Conservation (phyloP, 1,140 invertebrate species). For the Aphelinus certus region DNA sequence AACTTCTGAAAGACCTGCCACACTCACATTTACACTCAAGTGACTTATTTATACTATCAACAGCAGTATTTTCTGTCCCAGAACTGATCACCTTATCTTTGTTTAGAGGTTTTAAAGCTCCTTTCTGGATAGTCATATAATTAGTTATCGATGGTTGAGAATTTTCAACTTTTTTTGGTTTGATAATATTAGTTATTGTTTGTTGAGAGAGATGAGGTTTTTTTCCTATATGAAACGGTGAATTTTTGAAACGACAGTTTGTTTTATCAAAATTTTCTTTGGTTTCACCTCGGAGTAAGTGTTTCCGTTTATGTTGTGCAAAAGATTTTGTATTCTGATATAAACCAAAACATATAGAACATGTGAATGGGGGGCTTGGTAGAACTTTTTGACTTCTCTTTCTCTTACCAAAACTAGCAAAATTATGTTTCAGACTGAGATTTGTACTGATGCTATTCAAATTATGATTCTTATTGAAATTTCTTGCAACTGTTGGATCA, state of each 20-base stretch:
- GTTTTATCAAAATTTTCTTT: conserved; percentile 47
- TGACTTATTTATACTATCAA: conserved; percentile 17
- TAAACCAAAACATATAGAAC: conserved; percentile 45
- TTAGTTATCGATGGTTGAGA: conserved; percentile 14
- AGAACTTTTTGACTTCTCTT: too few species aligned
- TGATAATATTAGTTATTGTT: background rate
- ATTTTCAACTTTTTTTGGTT: conserved; percentile 14
- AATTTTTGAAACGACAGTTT: conserved; percentile 43
- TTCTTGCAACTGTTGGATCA: background rate
- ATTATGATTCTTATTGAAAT: background rate
- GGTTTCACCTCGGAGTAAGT: conserved; percentile 48
- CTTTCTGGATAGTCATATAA: conserved; percentile 11
- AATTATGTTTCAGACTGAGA: too few species aligned
- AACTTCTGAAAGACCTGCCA: conserved; percentile 55
- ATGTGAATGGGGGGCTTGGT: conserved; percentile 25
- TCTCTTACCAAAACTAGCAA: too few species aligned
- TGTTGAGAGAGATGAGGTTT: background rate
- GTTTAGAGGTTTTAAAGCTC: background rate
- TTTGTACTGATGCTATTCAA: background rate
- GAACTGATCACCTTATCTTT: conserved; percentile 13
- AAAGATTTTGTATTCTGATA: conserved; percentile 39
- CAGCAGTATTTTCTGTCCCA: conserved; percentile 1
- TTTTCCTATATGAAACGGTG: conserved; percentile 24
- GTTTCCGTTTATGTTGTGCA: conserved; percentile 39
- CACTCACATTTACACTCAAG: conserved; percentile 46